phyloP scores from a whole-genome alignment of 2,113 vertebrate species.

The Casuarius casuarius region DNA sequence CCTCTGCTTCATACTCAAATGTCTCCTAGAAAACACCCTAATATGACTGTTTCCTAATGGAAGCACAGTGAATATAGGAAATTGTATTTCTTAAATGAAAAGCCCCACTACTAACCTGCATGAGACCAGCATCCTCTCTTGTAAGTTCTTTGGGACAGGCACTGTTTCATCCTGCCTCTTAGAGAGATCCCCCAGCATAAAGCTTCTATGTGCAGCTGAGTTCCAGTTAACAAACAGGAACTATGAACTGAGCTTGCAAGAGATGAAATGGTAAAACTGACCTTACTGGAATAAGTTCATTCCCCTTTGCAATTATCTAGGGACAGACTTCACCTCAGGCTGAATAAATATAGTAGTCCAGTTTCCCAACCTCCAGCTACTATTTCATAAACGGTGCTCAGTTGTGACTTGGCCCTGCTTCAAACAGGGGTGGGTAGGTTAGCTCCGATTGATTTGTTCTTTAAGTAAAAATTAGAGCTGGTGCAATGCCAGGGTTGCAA shows the following conservation, averaged over 20 bases:
- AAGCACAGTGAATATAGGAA: not conserved
- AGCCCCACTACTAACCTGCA: not conserved
- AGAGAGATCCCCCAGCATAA: constrained; percentile 14
- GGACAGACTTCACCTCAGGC: constrained; percentile 57
- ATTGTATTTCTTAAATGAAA: not conserved
- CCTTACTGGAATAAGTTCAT: constrained; percentile 55
- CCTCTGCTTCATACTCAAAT: not conserved
- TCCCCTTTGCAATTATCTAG: constrained; percentile 60
- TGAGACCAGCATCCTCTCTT: not conserved
- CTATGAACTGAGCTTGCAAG: constrained; percentile 31
- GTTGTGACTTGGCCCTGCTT: constrained; percentile 37
- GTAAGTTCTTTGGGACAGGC: constrained; percentile 2
- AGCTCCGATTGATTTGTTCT: not conserved
- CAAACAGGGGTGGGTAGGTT: constrained; percentile 33
- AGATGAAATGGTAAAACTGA: constrained; percentile 27
- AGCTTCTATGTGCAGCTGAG: not conserved
- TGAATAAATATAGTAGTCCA: constrained; percentile 63
- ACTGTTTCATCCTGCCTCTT: not conserved
- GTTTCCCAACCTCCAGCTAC: constrained; percentile 39
- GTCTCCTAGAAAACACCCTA: not conserved
- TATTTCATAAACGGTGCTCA: constrained; percentile 42
- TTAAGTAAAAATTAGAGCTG: constrained; percentile 39
- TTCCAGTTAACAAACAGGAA: constrained; percentile 47
- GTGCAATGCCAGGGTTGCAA: not conserved
- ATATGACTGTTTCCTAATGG: not conserved